A percentile compares a stretch with the other conserved stretches of the same genome.
Evolutionary conservation across 2,888 invertebrate species (phyloP).

Genomic region (Eupithecia centaureata): DNA sequence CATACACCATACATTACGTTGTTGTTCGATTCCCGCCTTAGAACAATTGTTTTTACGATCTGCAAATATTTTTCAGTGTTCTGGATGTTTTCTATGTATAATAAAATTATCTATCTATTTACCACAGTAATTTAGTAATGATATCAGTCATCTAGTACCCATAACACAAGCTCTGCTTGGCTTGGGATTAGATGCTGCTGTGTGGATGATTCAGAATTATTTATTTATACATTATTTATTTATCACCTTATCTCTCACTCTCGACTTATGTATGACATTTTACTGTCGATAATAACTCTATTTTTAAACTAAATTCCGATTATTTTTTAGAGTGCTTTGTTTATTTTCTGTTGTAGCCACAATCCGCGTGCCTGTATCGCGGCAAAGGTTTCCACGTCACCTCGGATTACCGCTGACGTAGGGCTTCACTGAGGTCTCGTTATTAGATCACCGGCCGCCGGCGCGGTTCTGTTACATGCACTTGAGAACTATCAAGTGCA

Average conservation of each 20-base stretch:
- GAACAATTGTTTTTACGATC: no score
- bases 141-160: no score
- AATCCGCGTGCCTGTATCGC: slow-evolving; percentile 9
- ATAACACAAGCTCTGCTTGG: no score
- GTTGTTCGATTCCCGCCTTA: no score
- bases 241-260: background rate
- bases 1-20: no score
- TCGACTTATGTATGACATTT: background rate
- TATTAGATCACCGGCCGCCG: slow-evolving; percentile 48
- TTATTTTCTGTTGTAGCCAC: background rate
- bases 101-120: no score
- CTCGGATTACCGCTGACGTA: slow-evolving; percentile 50
- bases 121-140: no score
- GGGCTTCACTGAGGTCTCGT: slow-evolving; percentile 55
- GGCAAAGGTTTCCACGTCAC: slow-evolving; percentile 47
- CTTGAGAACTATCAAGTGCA: slow-evolving; percentile 22
- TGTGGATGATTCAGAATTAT: no score
- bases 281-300: background rate
- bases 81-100: no score
- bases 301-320: background rate
- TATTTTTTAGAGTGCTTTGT: background rate
- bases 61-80: no score
- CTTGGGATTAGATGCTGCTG: no score
- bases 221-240: no score
- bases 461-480: slow-evolving; percentile 15